Evolutionary conservation across 2,888 invertebrate genomes (phyloP), one percentile per base, ranked within the genome.

Genomic region (Eristalis tenax): DNA sequence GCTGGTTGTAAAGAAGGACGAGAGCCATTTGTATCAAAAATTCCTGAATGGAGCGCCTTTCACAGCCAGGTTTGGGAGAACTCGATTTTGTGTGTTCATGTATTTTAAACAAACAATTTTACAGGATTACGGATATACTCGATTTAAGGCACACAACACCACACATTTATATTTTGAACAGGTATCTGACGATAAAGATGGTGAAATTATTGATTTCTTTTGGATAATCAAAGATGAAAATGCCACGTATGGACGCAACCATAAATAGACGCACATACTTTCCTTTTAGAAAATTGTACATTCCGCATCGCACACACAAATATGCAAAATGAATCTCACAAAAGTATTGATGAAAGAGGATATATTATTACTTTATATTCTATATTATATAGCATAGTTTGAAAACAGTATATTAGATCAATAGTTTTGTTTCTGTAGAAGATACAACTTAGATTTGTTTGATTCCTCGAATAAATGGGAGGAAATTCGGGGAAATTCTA

Each of bases 161-260:
- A 96, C 97, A 0, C 99, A 99, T 94, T 92, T 99, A 57, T 95
- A 98, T 92, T 94, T 98, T 88, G 98, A 99, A 91, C 99, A 99
- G 95, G 95, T 97, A 76, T 96, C 96, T 5, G 96, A 96, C 89
- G 96, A 97, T 89, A 94, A 95, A 89, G 91, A 94, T 26, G 96
- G 96, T 1, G 93, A 94, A 85, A 94, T 96, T 66, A 95, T 97
- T 87, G 97, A 97, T 92, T 94, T 94, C 0, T 94, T 96, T 90
- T 95, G 95, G 95, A 90, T 95, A 18, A 93, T 95, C 23, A 96
- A 96, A 90, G 93, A 96, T 56, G 91, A 91, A 38, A 91, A 90
- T 64, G 90, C 90, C 82, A 89, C 88, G 35, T 92, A 92, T 84
- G 87, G 76, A 10, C 75, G 89, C 22, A 70, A 15, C 15, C 6